Evolutionary conservation across 2,797 vertebrate species (phyloP), one percentile per base, ranked within the genome.

Genomic region (Atherinosoma microstoma): DNA sequence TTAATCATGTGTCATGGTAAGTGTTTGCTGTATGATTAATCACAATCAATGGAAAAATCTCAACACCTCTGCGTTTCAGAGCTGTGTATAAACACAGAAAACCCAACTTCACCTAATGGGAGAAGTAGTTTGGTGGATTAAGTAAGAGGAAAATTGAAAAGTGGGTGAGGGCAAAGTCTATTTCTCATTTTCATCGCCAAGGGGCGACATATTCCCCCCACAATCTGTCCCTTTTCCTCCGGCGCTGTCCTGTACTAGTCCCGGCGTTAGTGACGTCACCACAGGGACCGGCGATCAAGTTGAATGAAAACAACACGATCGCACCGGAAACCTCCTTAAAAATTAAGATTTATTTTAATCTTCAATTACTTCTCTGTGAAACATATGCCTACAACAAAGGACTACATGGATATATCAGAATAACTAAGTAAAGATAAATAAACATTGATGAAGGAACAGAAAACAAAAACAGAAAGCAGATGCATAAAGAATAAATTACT

Each of bases 201-300:
- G 75, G 65, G 87, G 80, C 82, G 76, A 79, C 36, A 73, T 35
- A n/a, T 35, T 36, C 66, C 56, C 56, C 27, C 47, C 12, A n/a
- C 45, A 71, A 71, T 78, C 11, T 54, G 70, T 81, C 73, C 49
- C 64, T 76, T 75, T 77, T 76, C 61, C 75, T 75, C 65, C 66
- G 36, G 42, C 65, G 77, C 79, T 79, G 82, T 83, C 89, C 89
- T 83, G 87, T 45, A 66, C 76, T 49, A 15, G 75, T 87, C 82
- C 84, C 84, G 83, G 89, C 63, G 75, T 72, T 61, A 75, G 84
- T 94, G 94, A 95, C 93, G 92, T 95, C 94, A 94, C 78, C 57
- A 76, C 65, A 27, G 12, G 68, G 58, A 82, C 82, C 84, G 74
- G 69, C 40, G 47, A 73, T 76, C 62, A 89, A 90, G 77, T 0